Evolutionary conservation across 2,113 vertebrate genomes (phyloP).

Genomic region (Butorides virescens): DNA sequence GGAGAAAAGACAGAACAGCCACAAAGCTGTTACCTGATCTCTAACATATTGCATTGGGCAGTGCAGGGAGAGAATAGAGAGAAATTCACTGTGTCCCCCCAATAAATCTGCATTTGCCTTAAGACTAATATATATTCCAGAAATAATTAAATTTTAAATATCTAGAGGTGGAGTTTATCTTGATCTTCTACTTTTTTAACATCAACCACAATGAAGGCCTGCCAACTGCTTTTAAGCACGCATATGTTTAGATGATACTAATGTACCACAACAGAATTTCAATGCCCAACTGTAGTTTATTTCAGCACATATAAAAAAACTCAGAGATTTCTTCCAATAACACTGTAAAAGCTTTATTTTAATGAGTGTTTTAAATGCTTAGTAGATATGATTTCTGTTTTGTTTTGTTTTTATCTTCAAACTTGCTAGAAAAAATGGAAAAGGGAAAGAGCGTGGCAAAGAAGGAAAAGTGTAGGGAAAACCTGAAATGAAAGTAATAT

Average conservation of each 20-base stretch:
- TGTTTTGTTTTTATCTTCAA: background rate
- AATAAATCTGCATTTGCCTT: background rate
- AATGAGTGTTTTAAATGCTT: background rate
- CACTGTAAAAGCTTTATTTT: background rate
- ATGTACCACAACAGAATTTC: background rate
- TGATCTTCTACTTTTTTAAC: background rate
- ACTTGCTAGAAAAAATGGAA: background rate
- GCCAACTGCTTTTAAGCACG: background rate
- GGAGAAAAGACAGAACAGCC: background rate
- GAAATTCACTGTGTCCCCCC: background rate
- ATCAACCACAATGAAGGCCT: background rate
- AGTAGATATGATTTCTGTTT: background rate
- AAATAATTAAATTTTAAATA: background rate
- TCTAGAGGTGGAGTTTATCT: background rate
- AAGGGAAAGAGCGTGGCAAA: background rate
- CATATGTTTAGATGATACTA: background rate
- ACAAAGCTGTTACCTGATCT: background rate
- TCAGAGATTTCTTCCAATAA: background rate
- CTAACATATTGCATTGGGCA: background rate
- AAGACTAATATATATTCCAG: background rate
- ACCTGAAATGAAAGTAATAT: background rate
- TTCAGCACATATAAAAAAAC: background rate
- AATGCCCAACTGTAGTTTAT: background rate
- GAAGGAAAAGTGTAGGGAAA: background rate
- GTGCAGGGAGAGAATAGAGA: background rate